Conservation (phyloP, 2,888 invertebrate genomes). For the Syritta pipiens region DNA sequence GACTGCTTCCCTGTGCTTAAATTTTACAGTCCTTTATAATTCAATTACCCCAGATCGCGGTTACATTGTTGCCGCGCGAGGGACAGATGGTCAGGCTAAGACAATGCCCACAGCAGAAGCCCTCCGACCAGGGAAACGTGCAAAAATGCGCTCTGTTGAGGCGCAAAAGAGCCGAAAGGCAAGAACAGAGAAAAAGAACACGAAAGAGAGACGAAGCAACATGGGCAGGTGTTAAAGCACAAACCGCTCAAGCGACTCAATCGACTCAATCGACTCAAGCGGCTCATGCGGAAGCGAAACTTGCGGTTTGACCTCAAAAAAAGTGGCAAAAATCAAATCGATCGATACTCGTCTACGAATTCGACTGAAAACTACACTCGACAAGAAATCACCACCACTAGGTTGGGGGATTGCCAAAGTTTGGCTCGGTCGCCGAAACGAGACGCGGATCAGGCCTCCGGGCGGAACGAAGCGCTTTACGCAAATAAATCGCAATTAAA, state of each 20-base stretch:
- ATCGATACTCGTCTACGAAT: slow-evolving; percentile 10
- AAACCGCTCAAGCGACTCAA: slow-evolving; percentile 23
- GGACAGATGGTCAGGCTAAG: too few species aligned
- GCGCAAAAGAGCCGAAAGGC: neutral
- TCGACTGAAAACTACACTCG: neutral
- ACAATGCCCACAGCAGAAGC: neutral
- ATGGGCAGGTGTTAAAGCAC: slow-evolving; percentile 1
- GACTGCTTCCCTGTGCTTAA: too few species aligned
- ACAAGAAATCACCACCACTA: neutral
- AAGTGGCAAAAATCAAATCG: neutral
- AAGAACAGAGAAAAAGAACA: neutral
- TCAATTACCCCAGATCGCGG: too few species aligned
- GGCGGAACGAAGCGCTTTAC: slow-evolving; percentile 41
- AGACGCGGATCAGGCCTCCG: slow-evolving; percentile 3
- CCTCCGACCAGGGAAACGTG: slow-evolving; percentile 22
- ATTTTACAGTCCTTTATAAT: too few species aligned
- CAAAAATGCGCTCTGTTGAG: slow-evolving; percentile 11
- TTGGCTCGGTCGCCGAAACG: neutral
- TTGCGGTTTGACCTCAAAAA: slow-evolving; percentile 42
- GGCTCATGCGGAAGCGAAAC: slow-evolving; percentile 53
- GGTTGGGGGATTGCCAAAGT: neutral
- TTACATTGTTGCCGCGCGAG: too few species aligned
- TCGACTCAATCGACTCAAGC: slow-evolving; percentile 9
- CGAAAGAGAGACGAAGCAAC: neutral
- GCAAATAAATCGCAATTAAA: slow-evolving; percentile 68